Evolutionary conservation across 2,113 vertebrate genomes (phyloP).

Genomic region (Lophura nycthemera): DNA sequence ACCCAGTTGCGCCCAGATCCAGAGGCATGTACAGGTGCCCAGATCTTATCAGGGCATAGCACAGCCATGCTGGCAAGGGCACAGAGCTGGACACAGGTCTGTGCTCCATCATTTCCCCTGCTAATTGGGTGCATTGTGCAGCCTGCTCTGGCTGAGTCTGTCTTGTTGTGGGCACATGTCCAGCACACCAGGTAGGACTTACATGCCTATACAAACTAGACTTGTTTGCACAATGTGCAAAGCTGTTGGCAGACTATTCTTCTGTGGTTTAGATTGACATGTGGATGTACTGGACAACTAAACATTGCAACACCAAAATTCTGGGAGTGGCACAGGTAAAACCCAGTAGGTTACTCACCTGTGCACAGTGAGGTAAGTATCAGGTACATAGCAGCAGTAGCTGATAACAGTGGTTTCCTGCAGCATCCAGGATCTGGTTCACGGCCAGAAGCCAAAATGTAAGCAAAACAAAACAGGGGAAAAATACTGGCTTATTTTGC

Average conservation of each 20-base stretch:
- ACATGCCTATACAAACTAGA: neutral
- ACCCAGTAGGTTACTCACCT: neutral
- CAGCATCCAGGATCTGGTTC: neutral
- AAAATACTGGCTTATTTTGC: neutral
- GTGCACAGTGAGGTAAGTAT: neutral
- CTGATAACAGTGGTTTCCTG: neutral
- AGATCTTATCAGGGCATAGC: neutral
- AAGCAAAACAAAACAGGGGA: neutral
- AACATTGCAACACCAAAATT: neutral
- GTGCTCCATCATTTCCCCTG: neutral
- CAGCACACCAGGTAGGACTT: neutral
- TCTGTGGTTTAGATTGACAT: neutral
- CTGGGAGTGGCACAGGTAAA: neutral
- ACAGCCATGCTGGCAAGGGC: neutral
- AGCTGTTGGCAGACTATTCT: neutral
- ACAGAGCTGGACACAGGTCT: neutral
- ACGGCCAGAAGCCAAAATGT: neutral
- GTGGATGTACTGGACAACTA: neutral
- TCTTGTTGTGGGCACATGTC: neutral
- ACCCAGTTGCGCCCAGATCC: neutral
- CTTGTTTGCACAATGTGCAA: neutral
- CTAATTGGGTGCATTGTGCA: neutral
- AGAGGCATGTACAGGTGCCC: neutral
- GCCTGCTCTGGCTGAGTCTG: neutral
- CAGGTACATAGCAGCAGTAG: neutral